Conservation (phyloP, 37 sponge, comb jelly and placozoan species). For the Haliclona indistincta region DNA sequence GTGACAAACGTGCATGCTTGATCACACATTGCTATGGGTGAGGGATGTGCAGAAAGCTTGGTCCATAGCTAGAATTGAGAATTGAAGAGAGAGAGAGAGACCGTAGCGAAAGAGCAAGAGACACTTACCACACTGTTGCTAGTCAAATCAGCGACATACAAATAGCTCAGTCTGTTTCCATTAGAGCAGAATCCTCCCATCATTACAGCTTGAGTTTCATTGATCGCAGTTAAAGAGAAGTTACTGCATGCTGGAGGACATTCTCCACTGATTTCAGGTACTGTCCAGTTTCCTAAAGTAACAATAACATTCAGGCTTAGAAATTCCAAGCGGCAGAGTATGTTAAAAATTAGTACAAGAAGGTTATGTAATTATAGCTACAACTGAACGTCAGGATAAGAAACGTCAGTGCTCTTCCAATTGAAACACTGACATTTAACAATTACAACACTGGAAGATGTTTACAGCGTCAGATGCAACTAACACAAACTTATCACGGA, state of each 20-base stretch:
- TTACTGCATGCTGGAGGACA: constrained; percentile 6
- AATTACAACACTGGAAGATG: too few relatives aligned
- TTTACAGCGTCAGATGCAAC: too few relatives aligned
- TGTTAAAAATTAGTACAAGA: too few relatives aligned
- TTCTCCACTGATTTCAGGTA: constrained; percentile 2
- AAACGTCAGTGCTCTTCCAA: too few relatives aligned
- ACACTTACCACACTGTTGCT: constrained; percentile 5
- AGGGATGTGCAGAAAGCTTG: not conserved
- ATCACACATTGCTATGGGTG: not conserved
- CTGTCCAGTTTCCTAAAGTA: not conserved
- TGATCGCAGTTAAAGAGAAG: constrained; percentile 1
- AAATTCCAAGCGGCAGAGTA: too few relatives aligned
- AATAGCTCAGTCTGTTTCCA: not conserved
- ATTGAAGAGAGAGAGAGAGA: not conserved
- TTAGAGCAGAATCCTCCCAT: not conserved
- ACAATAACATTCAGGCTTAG: too few relatives aligned
- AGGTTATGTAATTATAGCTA: too few relatives aligned
- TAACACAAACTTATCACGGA: too few relatives aligned
- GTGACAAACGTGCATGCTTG: not conserved
- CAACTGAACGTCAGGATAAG: too few relatives aligned
- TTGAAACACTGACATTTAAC: too few relatives aligned
- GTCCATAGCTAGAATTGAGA: not conserved
- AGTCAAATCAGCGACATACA: not conserved
- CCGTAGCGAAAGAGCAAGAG: not conserved
- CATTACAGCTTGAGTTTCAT: not conserved